A percentile compares a stretch with the other conserved stretches of the same genome.
phyloP scores from a whole-genome alignment of 2,888 invertebrate genomes.

The Ptychoptera contaminata region DNA sequence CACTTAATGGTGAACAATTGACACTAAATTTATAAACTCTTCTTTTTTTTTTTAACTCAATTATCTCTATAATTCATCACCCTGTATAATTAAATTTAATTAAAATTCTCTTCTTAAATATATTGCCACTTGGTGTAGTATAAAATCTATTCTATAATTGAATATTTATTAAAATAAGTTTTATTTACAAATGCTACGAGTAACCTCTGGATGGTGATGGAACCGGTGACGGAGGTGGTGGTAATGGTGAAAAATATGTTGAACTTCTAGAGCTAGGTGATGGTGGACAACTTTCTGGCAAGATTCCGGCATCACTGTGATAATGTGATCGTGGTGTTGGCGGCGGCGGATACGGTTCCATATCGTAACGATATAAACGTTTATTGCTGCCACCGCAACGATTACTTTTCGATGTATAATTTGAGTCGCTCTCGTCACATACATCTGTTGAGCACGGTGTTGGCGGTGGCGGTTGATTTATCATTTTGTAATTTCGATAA shows the following conservation, averaged over 20 bases:
- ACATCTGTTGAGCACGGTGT: slow-evolving; percentile 92
- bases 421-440: slow-evolving; percentile 75
- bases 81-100: too few relatives aligned
- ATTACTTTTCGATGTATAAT: slow-evolving; percentile 41
- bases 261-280: slow-evolving; percentile 58
- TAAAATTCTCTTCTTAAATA: too few relatives aligned
- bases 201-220: slow-evolving; percentile 39
- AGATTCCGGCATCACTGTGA: slow-evolving; percentile 47
- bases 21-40: too few relatives aligned
- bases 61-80: too few relatives aligned
- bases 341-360: slow-evolving; percentile 58
- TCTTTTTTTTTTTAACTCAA: too few relatives aligned
- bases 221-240: slow-evolving; percentile 76
- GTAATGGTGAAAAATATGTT: slow-evolving; percentile 62
- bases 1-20: too few relatives aligned
- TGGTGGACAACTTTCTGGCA: slow-evolving; percentile 44
- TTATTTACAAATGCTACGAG: slow-evolving; percentile 11
- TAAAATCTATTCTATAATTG: not conserved
- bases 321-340: slow-evolving; percentile 62
- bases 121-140: too few relatives aligned
- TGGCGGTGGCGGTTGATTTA: slow-evolving; percentile 79
- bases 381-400: slow-evolving; percentile 15
- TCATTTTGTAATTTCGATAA: slow-evolving; percentile 58
- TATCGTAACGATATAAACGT: slow-evolving; percentile 39
- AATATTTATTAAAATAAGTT: not conserved